phyloP scores from a whole-genome alignment of 2,797 vertebrate species.

The Crypturellus tataupa region DNA sequence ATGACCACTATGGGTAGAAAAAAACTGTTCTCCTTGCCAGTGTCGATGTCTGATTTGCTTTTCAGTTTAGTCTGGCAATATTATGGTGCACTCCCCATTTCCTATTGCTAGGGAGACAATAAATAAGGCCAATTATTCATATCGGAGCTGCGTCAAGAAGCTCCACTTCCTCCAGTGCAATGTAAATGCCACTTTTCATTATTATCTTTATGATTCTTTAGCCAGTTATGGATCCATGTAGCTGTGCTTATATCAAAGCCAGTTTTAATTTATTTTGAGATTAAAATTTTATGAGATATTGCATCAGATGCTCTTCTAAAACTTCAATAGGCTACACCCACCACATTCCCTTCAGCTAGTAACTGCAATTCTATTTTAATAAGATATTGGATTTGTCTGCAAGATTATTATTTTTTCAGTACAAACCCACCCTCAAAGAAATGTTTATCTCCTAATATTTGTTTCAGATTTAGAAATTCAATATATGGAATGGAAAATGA shows the following conservation, averaged over 20 bases:
- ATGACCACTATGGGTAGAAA: neutral
- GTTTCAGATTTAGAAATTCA: neutral
- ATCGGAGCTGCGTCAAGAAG: neutral
- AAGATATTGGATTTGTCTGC: slow-evolving; percentile 51
- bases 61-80: neutral
- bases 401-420: slow-evolving; percentile 40
- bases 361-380: slow-evolving; percentile 74
- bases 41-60: neutral
- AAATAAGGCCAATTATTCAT: slow-evolving; percentile 62
- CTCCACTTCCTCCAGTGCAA: slow-evolving; percentile 27
- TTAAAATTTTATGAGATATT: slow-evolving; percentile 78
- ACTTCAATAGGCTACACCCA: slow-evolving; percentile 76
- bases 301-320: slow-evolving; percentile 79
- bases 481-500: neutral
- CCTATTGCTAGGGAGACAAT: slow-evolving; percentile 11
- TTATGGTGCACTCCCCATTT: neutral
- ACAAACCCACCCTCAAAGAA: slow-evolving; percentile 31
- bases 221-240: slow-evolving; percentile 34
- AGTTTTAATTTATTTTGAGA: slow-evolving; percentile 78
- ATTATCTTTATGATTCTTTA: slow-evolving; percentile 61
- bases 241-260: slow-evolving; percentile 57
- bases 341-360: slow-evolving; percentile 67
- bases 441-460: slow-evolving; percentile 46
- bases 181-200: slow-evolving; percentile 66
- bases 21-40: neutral